Conservation (phyloP, 2,797 vertebrate genomes). For the Kryptolebias ocellatus region DNA sequence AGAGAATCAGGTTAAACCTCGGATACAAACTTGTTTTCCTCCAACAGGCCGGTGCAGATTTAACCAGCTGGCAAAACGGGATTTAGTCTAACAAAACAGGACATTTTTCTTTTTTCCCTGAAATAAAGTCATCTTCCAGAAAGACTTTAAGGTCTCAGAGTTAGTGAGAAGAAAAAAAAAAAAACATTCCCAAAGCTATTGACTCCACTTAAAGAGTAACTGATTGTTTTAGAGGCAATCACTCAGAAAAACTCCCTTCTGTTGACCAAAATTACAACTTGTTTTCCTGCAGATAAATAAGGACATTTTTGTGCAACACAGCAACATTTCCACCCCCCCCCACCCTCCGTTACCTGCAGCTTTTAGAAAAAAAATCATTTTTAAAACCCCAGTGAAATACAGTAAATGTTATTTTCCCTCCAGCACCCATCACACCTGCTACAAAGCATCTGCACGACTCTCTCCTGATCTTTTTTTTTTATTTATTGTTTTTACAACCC, state of each 20-base stretch:
- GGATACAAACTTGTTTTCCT: constrained; percentile 38
- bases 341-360: background rate
- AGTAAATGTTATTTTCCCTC: too few relatives aligned
- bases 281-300: constrained; percentile 26
- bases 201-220: constrained; percentile 21
- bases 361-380: background rate
- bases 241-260: constrained; percentile 1
- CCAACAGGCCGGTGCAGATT: constrained; percentile 65
- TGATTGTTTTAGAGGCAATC: constrained; percentile 16
- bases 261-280: constrained; percentile 25
- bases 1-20: constrained; percentile 55
- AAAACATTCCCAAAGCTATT: constrained; percentile 5
- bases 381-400: too few relatives aligned
- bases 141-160: constrained; percentile 40
- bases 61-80: constrained; percentile 47
- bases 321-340: background rate
- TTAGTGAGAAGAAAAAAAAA: constrained; percentile 37
- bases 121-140: constrained; percentile 64
- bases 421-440: too few relatives aligned
- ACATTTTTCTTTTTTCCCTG: constrained; percentile 57
- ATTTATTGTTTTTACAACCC: too few relatives aligned
- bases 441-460: too few relatives aligned
- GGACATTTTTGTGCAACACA: background rate
- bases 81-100: constrained; percentile 68
- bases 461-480: too few relatives aligned